These are phyloP conservation scores for Hiodon alosoides DNA, from an alignment of 2,113 vertebrate genomes.

Conservation along the genomic window DNA sequence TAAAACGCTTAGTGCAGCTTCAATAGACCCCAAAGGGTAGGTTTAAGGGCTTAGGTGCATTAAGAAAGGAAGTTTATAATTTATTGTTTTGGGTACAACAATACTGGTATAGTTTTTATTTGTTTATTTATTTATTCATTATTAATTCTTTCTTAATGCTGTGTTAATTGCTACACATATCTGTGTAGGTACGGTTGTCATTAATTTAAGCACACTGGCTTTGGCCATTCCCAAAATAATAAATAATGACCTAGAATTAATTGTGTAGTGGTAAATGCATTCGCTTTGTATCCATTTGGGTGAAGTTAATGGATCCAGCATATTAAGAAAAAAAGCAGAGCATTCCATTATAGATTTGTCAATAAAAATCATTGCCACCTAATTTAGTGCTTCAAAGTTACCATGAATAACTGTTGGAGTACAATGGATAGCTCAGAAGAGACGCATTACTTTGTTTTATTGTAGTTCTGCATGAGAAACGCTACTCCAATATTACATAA, in stretches of 20 bases:
- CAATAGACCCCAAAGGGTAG: too few relatives aligned
- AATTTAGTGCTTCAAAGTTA: conserved; percentile 43
- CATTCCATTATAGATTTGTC: conserved; percentile 51
- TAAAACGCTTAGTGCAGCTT: too few relatives aligned
- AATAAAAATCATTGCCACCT: conserved; percentile 48
- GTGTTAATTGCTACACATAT: not conserved
- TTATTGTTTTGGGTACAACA: too few relatives aligned
- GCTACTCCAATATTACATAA: conserved; percentile 19
- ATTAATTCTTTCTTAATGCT: not conserved
- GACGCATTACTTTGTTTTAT: conserved; percentile 29
- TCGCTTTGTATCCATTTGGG: conserved; percentile 19
- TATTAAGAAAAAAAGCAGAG: conserved; percentile 43
- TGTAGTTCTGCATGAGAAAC: not conserved
- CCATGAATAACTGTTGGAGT: conserved; percentile 42
- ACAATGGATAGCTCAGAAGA: conserved; percentile 34
- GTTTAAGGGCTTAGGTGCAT: too few relatives aligned
- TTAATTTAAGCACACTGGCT: not conserved
- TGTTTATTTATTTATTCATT: too few relatives aligned
- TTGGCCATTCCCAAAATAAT: not conserved
- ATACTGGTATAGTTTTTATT: too few relatives aligned
- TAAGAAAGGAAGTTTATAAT: too few relatives aligned
- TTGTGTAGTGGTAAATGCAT: conserved; percentile 31
- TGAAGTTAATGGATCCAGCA: conserved; percentile 48
- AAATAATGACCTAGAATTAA: conserved; percentile 12
- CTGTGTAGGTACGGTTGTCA: not conserved